Conservation (phyloP, 1,140 invertebrate species). For the Delia radicum region DNA sequence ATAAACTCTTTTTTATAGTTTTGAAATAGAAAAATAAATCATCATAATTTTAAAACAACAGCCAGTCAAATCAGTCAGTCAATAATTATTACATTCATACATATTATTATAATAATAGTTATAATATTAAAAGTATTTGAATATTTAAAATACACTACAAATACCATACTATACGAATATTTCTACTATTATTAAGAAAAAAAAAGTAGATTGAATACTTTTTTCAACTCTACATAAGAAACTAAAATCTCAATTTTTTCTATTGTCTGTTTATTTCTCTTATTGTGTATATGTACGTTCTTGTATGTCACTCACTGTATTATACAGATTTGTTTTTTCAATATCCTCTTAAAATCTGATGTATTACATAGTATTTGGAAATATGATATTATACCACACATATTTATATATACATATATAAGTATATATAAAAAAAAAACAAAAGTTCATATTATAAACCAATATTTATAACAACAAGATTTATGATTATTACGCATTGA, state of each 20-base stretch:
- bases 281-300: background rate
- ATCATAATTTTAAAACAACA: background rate
- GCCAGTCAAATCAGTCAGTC: background rate
- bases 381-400: background rate
- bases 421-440: background rate
- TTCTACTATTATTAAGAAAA: background rate
- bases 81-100: background rate
- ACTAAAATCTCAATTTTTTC: background rate
- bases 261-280: background rate
- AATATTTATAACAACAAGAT: background rate
- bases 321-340: background rate
- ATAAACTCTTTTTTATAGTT: background rate
- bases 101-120: background rate
- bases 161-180: background rate
- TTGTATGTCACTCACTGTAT: background rate
- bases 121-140: background rate
- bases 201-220: background rate
- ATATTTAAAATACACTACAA: background rate
- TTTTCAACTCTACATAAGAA: background rate
- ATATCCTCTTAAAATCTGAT: background rate
- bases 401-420: background rate
- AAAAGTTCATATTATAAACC: background rate
- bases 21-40: background rate
- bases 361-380: background rate
- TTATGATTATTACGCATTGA: background rate